phyloP scores from a whole-genome alignment of 2,888 invertebrate genomes.

The Pachliopta kotzebuea region DNA sequence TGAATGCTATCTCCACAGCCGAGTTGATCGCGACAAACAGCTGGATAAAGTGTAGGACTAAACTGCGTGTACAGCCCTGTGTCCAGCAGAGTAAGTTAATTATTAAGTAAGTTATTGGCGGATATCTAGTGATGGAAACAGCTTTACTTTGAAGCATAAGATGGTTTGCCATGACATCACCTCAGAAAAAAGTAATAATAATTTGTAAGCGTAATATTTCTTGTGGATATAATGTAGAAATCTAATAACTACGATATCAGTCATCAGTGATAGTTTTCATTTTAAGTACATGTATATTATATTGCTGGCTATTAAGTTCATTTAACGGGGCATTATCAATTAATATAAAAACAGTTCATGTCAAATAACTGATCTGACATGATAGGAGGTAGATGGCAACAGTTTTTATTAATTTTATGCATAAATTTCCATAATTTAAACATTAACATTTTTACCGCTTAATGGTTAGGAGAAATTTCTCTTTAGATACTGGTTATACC shows the following conservation, averaged over 20 bases:
- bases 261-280: neutral
- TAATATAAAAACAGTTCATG: neutral
- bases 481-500: constrained; percentile 3
- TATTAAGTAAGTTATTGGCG: too few species aligned
- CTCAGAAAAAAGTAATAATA: too few species aligned
- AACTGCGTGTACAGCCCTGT: too few species aligned
- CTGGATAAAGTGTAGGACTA: too few species aligned
- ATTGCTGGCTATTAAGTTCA: constrained; percentile 2
- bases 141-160: too few species aligned
- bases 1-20: too few species aligned
- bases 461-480: constrained; percentile 11
- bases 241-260: neutral
- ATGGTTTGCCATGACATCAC: too few species aligned
- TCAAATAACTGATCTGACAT: neutral
- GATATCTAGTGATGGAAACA: too few species aligned
- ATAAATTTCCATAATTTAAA: constrained; percentile 19
- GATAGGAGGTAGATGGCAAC: constrained; percentile 6
- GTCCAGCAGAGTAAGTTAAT: too few species aligned
- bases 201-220: too few species aligned
- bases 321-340: neutral
- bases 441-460: constrained; percentile 21
- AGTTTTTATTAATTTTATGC: constrained; percentile 11
- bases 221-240: neutral
- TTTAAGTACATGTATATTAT: constrained; percentile 3
- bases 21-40: too few species aligned